Evolutionary conservation across 2,113 vertebrate genomes (phyloP), one percentile per base, ranked within the genome.

Genomic region (Petrocephalus microphthalmus): DNA sequence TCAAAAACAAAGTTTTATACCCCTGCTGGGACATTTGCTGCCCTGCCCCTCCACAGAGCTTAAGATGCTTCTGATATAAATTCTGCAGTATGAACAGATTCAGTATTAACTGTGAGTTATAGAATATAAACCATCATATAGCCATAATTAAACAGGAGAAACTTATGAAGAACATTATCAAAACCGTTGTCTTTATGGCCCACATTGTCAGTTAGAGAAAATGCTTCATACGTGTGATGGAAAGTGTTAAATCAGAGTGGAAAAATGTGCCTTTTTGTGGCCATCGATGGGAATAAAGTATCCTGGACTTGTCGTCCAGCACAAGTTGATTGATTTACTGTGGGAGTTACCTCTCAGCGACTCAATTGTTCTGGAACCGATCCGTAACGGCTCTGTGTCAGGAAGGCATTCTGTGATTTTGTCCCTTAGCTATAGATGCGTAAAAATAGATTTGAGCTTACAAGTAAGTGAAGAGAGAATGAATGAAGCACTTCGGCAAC

Each of bases 1-100:
- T 91, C 92, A 93, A n/a, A 45, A 33, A 60, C 17, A 22, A 42
- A 92, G 29, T 78, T 54, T 51, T 25, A 25, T 11, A 54, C 0
- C 84, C n/a, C 13, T 2, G 11, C 17, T 54, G 45, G 29, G 84
- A 54, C 51, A 37, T 85, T 51, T 85, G 81, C 45, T 83, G 81
- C 7, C 11, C 6, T 49, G 4, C 17, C 20, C 19, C 19, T 83
- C 5, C 49, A 49, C 45, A 49, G 3, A 49, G 22, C 45, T 45
- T 2, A 45, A 49, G 22, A 83, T 42, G 2, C 20, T 83, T 49
- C 45, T 45, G 6, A 8, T 45, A 49, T 11, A 37, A 19, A n/a
- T 49, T 19, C 3, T 7, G 20, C 45, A 47, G 42, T 22, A 83
- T 8, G 37, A 83, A 49, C 19, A 49, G 81, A 83, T 22, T 49